Conservation (phyloP, 2,797 vertebrate species). For the Eupleurogrammus muticus region DNA sequence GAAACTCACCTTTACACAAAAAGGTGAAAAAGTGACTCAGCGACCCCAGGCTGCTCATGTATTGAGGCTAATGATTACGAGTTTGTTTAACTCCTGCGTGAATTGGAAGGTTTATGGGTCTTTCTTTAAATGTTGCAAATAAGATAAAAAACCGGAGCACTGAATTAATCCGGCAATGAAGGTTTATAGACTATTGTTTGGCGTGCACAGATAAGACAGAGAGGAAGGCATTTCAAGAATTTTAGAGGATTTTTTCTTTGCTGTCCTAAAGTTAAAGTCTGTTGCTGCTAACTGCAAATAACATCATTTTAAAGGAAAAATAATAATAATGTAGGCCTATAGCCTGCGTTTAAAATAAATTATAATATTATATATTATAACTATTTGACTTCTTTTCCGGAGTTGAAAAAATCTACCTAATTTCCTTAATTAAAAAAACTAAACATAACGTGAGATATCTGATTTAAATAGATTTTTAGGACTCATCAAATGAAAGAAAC, state of each 20-base stretch:
- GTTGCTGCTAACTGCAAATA: neutral
- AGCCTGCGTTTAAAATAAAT: too few relatives aligned
- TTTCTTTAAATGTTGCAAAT: constrained; percentile 18
- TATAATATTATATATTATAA: too few relatives aligned
- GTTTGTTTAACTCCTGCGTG: constrained; percentile 25
- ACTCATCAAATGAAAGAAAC: constrained; percentile 21
- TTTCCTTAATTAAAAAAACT: neutral
- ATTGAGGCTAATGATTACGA: constrained; percentile 13
- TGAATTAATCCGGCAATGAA: constrained; percentile 19
- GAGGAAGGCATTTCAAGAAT: neutral
- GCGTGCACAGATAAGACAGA: constrained; percentile 15
- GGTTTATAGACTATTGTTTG: neutral
- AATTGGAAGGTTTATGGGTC: constrained; percentile 13
- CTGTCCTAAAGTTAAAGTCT: neutral
- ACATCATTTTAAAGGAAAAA: neutral
- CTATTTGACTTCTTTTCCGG: constrained; percentile 2
- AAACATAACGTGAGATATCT: neutral
- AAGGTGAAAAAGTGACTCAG: constrained; percentile 4
- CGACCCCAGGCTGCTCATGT: neutral
- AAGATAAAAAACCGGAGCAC: constrained; percentile 24
- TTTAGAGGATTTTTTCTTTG: neutral
- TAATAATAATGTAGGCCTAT: neutral
- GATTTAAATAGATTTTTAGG: neutral
- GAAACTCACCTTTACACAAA: too few relatives aligned
- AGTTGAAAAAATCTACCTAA: neutral